These are phyloP conservation scores for Lophotis ruficrista DNA, from an alignment of 2,113 vertebrate species.

Conservation along the genomic window DNA sequence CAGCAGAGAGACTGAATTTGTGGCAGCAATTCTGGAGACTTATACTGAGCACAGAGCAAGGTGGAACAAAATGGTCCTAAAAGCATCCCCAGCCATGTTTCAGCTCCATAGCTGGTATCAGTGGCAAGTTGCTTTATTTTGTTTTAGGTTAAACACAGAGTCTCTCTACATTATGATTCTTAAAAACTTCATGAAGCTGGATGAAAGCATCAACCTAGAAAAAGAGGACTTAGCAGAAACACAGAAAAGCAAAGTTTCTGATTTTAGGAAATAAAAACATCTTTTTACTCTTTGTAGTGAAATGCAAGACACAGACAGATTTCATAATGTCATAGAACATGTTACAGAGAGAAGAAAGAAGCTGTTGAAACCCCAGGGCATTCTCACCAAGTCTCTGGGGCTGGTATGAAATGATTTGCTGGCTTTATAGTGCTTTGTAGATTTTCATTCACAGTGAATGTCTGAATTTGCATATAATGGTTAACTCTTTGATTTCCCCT, in stretches of 20 bases:
- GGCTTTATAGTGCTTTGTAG: not conserved
- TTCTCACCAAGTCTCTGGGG: not conserved
- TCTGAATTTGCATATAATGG: not conserved
- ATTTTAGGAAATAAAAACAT: not conserved
- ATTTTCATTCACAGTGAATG: not conserved
- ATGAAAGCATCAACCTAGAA: not conserved
- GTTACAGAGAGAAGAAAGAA: not conserved
- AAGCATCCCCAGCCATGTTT: not conserved
- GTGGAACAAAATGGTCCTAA: not conserved
- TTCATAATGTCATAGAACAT: not conserved
- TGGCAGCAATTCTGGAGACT: not conserved
- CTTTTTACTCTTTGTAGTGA: not conserved
- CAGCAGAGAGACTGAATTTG: constrained; percentile 15
- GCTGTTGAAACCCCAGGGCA: not conserved
- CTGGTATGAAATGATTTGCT: not conserved
- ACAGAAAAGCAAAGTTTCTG: not conserved
- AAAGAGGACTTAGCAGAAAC: not conserved
- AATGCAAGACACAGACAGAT: not conserved
- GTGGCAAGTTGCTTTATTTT: not conserved
- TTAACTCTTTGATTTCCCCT: constrained; percentile 1
- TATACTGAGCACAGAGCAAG: not conserved
- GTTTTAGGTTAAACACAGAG: not conserved
- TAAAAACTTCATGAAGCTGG: not conserved
- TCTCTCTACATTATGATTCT: not conserved
- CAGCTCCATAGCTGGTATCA: not conserved